Conservation (phyloP, 2,113 vertebrate species). For the Entomyzon cyanotis region DNA sequence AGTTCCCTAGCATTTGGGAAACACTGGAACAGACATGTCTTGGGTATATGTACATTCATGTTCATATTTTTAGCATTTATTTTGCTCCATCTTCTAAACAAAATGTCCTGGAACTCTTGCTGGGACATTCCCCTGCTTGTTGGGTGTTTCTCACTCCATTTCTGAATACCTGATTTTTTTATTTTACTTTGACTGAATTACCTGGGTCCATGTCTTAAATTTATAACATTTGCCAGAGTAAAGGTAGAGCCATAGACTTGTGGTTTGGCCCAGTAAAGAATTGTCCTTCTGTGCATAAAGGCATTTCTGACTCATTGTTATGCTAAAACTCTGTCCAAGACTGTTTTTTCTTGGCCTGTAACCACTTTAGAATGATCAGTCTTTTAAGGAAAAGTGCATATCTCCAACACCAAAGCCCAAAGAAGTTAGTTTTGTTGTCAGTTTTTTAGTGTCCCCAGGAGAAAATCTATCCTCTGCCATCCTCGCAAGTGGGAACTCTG, state of each 20-base stretch:
- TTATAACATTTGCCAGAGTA: not conserved
- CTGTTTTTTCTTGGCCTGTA: not conserved
- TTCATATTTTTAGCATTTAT: not conserved
- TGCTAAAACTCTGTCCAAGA: not conserved
- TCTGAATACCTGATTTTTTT: not conserved
- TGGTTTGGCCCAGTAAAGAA: not conserved
- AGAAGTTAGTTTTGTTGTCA: slow-evolving; percentile 10
- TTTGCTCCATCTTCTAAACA: not conserved
- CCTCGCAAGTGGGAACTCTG: not conserved
- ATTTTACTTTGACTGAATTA: not conserved
- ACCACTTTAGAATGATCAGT: not conserved
- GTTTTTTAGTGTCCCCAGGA: not conserved
- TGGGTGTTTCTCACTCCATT: not conserved
- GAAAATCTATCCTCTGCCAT: slow-evolving; percentile 19
- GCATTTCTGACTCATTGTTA: not conserved
- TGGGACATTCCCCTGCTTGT: not conserved
- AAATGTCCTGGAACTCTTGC: not conserved
- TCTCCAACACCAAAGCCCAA: not conserved
- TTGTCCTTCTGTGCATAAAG: not conserved
- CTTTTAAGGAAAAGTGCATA: not conserved
- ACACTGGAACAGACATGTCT: not conserved
- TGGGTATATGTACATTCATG: not conserved
- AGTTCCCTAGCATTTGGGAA: not conserved
- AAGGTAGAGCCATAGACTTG: not conserved
- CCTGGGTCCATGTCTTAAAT: not conserved